Evolutionary conservation across 2,113 vertebrate genomes (phyloP).

Genomic region (Deroptyus accipitrinus): DNA sequence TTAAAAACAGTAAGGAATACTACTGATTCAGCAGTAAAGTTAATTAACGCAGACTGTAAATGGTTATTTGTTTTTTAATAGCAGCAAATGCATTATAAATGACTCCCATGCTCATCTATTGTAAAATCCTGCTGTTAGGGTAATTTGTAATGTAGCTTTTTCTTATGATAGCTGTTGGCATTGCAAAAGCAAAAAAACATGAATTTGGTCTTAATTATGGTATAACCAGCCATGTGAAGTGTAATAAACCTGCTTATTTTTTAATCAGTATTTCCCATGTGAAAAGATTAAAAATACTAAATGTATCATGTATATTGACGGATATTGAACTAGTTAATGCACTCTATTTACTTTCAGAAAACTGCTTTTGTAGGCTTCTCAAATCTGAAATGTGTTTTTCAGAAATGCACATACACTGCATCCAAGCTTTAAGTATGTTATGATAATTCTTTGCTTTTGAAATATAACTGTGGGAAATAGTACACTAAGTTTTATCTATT

Average conservation of each 20-base stretch:
- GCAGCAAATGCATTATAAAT: conserved; percentile 21
- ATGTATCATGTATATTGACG: background rate
- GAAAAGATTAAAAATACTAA: background rate
- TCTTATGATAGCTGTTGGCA: background rate
- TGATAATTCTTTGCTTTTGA: background rate
- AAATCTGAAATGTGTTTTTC: background rate
- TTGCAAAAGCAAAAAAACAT: background rate
- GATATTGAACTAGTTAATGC: background rate
- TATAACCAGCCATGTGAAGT: background rate
- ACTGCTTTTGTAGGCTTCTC: background rate
- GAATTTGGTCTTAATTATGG: background rate
- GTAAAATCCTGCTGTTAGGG: background rate
- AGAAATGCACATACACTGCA: background rate
- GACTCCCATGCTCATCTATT: background rate
- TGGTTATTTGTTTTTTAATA: conserved; percentile 41
- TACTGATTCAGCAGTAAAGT: conserved; percentile 14
- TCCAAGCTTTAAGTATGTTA: background rate
- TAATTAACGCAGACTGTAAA: conserved; percentile 28
- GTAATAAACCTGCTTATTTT: background rate
- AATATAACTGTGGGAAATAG: background rate
- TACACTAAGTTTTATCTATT: background rate
- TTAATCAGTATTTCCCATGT: background rate
- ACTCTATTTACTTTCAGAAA: background rate
- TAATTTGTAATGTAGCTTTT: background rate
- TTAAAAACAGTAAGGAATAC: conserved; percentile 8